These are phyloP conservation scores for Heteractis magnifica DNA, from an alignment of 92 coral and sea anemone species.

Conservation along the genomic window DNA sequence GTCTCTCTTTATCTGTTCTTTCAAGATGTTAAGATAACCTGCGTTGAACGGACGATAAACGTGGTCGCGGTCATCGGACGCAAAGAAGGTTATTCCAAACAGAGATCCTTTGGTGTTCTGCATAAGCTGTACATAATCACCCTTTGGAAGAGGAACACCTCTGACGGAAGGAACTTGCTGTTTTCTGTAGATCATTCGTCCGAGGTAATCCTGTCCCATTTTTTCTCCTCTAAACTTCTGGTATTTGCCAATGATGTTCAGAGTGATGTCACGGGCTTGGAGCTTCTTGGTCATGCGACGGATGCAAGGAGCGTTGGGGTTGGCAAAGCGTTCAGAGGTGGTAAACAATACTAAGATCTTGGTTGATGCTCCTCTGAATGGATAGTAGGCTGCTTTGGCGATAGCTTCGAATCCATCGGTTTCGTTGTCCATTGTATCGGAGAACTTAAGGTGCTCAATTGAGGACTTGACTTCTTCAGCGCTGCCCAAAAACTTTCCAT, in stretches of 20 bases:
- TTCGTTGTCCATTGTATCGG: conserved; percentile 59
- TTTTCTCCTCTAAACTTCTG: conserved; percentile 48
- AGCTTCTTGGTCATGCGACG: conserved; percentile 60
- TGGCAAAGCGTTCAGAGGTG: conserved; percentile 63
- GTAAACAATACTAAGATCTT: conserved; percentile 87
- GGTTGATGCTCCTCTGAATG: conserved; percentile 82
- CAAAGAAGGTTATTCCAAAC: conserved; percentile 70
- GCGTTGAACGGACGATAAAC: conserved; percentile 43
- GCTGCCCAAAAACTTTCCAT: conserved; percentile 78
- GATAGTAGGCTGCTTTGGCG: conserved; percentile 56
- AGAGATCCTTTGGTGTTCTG: conserved; percentile 77
- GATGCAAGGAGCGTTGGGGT: conserved; percentile 33
- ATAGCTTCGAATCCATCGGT: conserved; percentile 86
- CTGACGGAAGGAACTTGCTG: conserved; percentile 44
- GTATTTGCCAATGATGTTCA: conserved; percentile 93
- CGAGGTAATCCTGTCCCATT: conserved; percentile 76
- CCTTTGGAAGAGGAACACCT: conserved; percentile 65
- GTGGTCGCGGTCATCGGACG: conserved; percentile 42
- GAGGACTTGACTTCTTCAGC: conserved; percentile 56
- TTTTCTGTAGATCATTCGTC: conserved; percentile 66
- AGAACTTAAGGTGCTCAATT: conserved; percentile 73
- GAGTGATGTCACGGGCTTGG: conserved; percentile 75
- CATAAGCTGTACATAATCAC: conserved; percentile 71
- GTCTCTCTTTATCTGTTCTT: conserved; percentile 88
- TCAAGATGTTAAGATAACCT: conserved; percentile 65